These are phyloP conservation scores for Pseudoips prasinana DNA, from an alignment of 2,888 invertebrate species.

Conservation along the genomic window DNA sequence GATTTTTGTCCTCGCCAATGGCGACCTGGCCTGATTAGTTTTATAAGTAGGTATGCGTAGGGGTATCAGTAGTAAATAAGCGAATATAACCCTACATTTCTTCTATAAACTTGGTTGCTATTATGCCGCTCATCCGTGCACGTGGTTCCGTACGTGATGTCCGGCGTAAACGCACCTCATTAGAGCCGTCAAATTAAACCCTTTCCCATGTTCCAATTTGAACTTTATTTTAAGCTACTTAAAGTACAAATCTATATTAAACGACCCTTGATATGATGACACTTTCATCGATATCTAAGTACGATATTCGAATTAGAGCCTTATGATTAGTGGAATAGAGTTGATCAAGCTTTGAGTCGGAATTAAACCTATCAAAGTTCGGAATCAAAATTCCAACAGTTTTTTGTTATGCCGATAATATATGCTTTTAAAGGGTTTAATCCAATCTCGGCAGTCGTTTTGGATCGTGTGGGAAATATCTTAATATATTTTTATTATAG, in stretches of 20 bases:
- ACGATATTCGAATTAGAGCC: background rate
- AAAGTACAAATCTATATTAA: background rate
- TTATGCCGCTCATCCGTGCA: constrained; percentile 15
- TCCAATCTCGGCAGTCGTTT: constrained; percentile 15
- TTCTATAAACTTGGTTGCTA: background rate
- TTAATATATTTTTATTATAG: constrained; percentile 8
- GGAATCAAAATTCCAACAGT: constrained; percentile 27
- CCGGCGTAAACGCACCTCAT: constrained; percentile 9
- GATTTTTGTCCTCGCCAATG: no score
- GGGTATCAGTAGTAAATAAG: no score
- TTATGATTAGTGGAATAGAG: no score
- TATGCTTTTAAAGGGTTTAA: constrained; percentile 22
- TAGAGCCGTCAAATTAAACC: background rate
- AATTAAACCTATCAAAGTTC: background rate
- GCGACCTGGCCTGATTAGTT: no score
- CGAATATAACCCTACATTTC: no score
- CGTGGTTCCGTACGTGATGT: constrained; percentile 31
- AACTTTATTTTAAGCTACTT: background rate
- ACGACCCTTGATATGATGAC: background rate
- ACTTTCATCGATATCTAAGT: background rate
- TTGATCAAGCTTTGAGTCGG: no score
- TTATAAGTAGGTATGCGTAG: no score
- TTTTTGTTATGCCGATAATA: constrained; percentile 29
- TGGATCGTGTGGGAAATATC: constrained; percentile 12
- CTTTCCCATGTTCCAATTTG: background rate